phyloP scores from a whole-genome alignment of 2,888 invertebrate species.

The Pterostichus madidus region DNA sequence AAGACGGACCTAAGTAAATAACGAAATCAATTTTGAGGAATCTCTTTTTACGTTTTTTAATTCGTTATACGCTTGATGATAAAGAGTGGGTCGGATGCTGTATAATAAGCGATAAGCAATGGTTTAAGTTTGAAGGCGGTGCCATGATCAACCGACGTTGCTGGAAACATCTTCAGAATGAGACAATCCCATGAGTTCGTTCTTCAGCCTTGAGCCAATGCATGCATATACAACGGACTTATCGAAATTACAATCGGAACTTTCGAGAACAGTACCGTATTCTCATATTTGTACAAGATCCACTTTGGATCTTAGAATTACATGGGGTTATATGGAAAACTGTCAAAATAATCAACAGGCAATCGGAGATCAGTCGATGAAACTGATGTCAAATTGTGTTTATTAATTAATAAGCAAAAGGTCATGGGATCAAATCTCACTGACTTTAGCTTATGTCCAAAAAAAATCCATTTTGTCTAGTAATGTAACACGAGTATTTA shows the following conservation, averaged over 20 bases:
- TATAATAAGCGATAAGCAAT: conserved; percentile 51
- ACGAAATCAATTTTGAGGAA: conserved; percentile 62
- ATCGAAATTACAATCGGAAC: conserved; percentile 53
- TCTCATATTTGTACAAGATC: not conserved
- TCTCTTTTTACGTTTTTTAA: conserved; percentile 46
- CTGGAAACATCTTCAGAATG: conserved; percentile 11
- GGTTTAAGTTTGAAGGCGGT: conserved; percentile 3
- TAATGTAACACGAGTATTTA: no score
- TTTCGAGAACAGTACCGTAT: conserved; percentile 24
- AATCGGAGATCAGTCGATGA: no score
- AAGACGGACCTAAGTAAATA: conserved; percentile 63
- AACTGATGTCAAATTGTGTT: no score
- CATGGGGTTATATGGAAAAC: no score
- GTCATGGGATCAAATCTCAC: no score
- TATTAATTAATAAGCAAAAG: no score
- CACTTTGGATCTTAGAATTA: no score
- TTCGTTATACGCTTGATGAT: conserved; percentile 30
- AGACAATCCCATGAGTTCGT: conserved; percentile 39
- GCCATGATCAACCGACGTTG: not conserved
- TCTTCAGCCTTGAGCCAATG: conserved; percentile 5
- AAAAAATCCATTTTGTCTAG: no score
- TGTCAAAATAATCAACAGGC: no score
- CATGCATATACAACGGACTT: conserved; percentile 54
- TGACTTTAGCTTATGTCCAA: no score
- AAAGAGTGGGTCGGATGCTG: conserved; percentile 2